A percentile compares a stretch with the other conserved stretches of the same genome.
phyloP scores from a whole-genome alignment of 2,888 invertebrate species.

The Erebia aethiops region DNA sequence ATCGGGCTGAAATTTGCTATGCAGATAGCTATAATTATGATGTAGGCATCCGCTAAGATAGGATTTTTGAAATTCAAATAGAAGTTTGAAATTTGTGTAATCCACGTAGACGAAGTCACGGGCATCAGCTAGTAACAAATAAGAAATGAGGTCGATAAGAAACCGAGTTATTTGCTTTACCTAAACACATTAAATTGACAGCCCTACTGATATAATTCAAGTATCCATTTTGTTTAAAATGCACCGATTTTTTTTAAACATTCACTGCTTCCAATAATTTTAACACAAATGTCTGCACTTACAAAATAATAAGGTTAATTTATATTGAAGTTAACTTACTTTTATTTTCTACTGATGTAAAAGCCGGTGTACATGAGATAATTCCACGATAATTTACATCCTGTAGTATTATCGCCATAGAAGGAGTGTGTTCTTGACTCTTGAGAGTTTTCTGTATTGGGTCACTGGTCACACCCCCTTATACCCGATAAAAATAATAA shows the following conservation, averaged over 20 bases:
- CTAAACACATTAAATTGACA: no score
- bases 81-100: background rate
- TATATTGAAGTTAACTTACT: background rate
- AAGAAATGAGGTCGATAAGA: no score
- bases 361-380: constrained; percentile 1
- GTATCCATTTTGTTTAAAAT: no score
- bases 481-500: background rate
- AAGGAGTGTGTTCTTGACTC: constrained; percentile 28
- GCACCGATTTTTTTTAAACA: no score
- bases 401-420: constrained; percentile 20
- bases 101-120: background rate
- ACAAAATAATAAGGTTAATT: background rate
- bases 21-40: no score
- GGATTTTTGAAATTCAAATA: background rate
- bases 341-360: constrained; percentile 5
- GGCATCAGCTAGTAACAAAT: background rate
- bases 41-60: background rate
- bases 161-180: no score
- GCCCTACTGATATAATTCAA: no score
- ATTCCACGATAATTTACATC: constrained; percentile 22
- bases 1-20: no score
- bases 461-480: constrained; percentile 6
- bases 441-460: constrained; percentile 27
- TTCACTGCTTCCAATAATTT: background rate
- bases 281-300: background rate